Percentiles rank a stretch among this genome's conserved stretches.
These are phyloP conservation scores for Noctua pronuba DNA, from an alignment of 2,888 invertebrate genomes.

Conservation along the genomic window DNA sequence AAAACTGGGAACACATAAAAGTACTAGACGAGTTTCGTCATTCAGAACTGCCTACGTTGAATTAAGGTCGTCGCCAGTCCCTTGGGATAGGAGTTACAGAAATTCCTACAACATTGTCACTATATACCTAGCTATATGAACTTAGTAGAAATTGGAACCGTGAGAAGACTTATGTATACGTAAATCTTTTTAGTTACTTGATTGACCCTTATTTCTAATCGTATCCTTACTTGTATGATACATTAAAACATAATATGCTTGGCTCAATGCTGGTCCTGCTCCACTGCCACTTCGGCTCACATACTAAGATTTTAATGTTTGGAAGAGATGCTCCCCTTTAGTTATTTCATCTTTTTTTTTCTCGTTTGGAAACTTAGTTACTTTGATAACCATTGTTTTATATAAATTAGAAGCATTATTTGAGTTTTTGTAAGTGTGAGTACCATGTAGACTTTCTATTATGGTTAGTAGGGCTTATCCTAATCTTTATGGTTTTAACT, in stretches of 20 bases:
- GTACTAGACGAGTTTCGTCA: slow-evolving; percentile 18
- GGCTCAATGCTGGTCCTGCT: too few relatives aligned
- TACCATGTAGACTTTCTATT: too few relatives aligned
- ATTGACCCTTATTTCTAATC: not conserved
- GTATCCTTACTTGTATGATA: not conserved
- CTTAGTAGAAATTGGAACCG: not conserved
- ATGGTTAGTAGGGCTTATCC: too few relatives aligned
- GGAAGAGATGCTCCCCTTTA: too few relatives aligned
- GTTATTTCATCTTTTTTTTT: too few relatives aligned
- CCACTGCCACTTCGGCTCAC: too few relatives aligned
- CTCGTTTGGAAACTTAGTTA: too few relatives aligned
- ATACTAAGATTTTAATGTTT: too few relatives aligned
- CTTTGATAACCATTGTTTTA: too few relatives aligned
- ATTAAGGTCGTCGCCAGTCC: slow-evolving; percentile 10
- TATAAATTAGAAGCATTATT: too few relatives aligned
- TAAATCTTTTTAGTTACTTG: not conserved
- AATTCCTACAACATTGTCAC: not conserved
- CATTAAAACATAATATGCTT: not conserved
- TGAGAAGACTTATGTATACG: not conserved
- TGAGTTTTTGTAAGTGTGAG: too few relatives aligned
- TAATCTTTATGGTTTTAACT: too few relatives aligned
- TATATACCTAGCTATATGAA: not conserved
- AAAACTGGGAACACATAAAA: slow-evolving; percentile 29
- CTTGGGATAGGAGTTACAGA: not conserved
- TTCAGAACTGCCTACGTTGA: slow-evolving; percentile 5